Base-by-base conservation (phyloP, 1,140 invertebrate genomes). In the Lutraria rhynchaena region DNA sequence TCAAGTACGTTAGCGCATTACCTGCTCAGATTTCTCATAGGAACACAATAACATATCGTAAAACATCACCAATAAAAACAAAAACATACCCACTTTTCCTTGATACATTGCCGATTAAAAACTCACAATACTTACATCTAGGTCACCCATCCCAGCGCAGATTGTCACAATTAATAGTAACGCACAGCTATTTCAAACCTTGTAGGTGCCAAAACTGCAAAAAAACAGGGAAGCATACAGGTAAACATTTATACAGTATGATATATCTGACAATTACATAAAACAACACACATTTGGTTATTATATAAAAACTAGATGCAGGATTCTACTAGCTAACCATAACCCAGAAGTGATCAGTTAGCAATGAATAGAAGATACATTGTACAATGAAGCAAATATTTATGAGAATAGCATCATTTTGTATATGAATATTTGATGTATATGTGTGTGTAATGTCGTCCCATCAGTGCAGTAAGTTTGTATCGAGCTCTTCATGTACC, bases 141-240 rank as follows among this genome's bases (percentile, higher is more conserved):
- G 63, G 63, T 67, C 63, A 31, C 5, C 44, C 41, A 29, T 27
- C 63, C 63, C 63, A 37, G 24, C 29, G 19, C 4, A 67, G 27
- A 67, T 67, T 67, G 63, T 67, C 63, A 67, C 63, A 4, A 27
- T 49, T 67, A 67, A 67, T 67, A 46, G 41, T 17, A 19, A 3
- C 41, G 41, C 31, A 46, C 63, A n/a, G n/a, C 63, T 49, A 37
- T 46, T 46, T 46, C 41, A 67, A 46, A 22, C 24, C 44, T 41
- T 7, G 41, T 67, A 51, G 63, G 63, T 67, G 63, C 63, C 63
- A 67, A 67, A 67, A 51, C 63, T 67, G 41, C 41, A 67, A 67
- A 67, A 67, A 49, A 41, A 41, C 37, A 41, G 15, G 37, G 37
- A 41, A 5, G 5, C 15, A 7, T 41, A 15, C 5, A 41, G 37